Percentiles rank a stretch among this genome's conserved stretches.
phyloP scores from a whole-genome alignment of 2,113 vertebrate genomes.

The Gasterosteus aculeatus region DNA sequence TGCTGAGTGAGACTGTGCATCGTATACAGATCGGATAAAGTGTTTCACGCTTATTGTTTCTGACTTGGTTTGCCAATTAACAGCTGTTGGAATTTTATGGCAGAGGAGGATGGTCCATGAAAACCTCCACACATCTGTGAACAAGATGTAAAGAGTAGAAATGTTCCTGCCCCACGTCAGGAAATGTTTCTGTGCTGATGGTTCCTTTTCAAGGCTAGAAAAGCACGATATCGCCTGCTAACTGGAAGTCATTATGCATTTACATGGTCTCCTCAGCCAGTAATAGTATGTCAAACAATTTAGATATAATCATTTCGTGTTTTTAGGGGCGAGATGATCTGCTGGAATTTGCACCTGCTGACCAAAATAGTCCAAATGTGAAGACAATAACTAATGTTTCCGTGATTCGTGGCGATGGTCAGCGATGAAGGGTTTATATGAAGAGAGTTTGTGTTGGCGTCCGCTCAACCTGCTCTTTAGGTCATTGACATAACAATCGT shows the following conservation, averaged over 20 bases:
- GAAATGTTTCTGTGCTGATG: constrained; percentile 58
- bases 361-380: not conserved
- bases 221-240: constrained; percentile 34
- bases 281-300: constrained; percentile 42
- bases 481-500: constrained; percentile 36
- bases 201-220: constrained; percentile 54
- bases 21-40: constrained; percentile 26
- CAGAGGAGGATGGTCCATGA: constrained; percentile 33
- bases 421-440: not conserved
- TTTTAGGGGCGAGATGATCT: not conserved
- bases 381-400: not conserved
- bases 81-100: constrained; percentile 60
- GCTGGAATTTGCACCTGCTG: constrained; percentile 49
- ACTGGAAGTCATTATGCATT: constrained; percentile 55
- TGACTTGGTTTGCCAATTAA: constrained; percentile 63
- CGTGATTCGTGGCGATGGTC: constrained; percentile 15
- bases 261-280: constrained; percentile 2
- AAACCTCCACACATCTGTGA: constrained; percentile 71
- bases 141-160: constrained; percentile 61
- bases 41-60: constrained; percentile 31
- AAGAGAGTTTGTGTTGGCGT: constrained; percentile 16
- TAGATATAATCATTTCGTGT: constrained; percentile 24
- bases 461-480: constrained; percentile 5
- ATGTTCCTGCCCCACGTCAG: constrained; percentile 50
- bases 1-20: constrained; percentile 31